Base-by-base conservation (phyloP, 1,140 invertebrate genomes). In the Schmidtea mediterranea region DNA sequence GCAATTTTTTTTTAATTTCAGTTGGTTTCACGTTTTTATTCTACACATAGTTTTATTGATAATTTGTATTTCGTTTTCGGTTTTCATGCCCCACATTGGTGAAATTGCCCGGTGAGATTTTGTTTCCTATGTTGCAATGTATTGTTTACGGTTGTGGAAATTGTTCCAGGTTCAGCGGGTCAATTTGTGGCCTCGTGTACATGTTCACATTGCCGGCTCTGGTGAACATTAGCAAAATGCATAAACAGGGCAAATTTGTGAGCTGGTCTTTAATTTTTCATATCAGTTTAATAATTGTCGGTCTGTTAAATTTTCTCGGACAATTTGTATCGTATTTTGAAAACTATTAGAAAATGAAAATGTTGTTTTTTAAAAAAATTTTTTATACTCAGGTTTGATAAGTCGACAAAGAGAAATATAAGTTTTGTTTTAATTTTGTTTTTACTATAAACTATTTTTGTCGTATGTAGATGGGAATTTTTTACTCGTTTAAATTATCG, bases 141-240 rank as follows among this genome's bases (percentile, higher is more conserved):
- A 52, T 16, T n/a, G 39, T 53, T 51, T 49, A 36, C 18, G 15
- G 15, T 41, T 15, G 32, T 12, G 21, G 15, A 18, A 8, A 32
- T 6, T 32, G 26, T 32, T 32, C 48, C 62, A 80, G 81, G 56
- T 84, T 80, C 65, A 79, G 79, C 10, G 82, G 82, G 43, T 79
- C 80, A 0, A 62, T 84, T 21, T 79, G 78, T 59, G 82, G 82
- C n/a, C 66, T 84, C 15, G 73, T 81, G 0, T 83, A 84, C 58
- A 72, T 84, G 6, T 86, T 87, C 59, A 73, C 77, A 9, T 65
- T 87, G 24, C 82, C 82, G 0, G 75, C 74, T 55, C 55, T 79
- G 1, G 68, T 83, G 8, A 75, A 82, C 57, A 65, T 84, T 48
- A 68, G 71, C 24, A 75, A 75, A 13, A 63, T 76, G 22, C 69